Evolutionary conservation across 2,797 vertebrate genomes (phyloP).

Genomic region (Sebastes trivittatus): DNA sequence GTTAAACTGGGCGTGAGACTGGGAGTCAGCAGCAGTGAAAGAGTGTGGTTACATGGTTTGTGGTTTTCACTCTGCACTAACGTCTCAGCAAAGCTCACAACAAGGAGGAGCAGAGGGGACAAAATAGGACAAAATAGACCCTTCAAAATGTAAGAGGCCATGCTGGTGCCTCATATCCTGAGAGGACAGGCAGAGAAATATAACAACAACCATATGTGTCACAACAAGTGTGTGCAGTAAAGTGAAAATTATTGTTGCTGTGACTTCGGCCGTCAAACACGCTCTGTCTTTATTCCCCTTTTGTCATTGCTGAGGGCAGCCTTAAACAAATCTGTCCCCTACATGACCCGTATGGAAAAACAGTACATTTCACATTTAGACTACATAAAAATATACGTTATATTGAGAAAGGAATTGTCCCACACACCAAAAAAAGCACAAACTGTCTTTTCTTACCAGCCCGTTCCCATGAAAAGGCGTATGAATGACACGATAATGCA

Average conservation of each 20-base stretch:
- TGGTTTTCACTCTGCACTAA: constrained; percentile 61
- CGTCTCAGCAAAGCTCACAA: constrained; percentile 43
- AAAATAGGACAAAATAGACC: constrained; percentile 60
- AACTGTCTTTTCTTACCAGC: too few relatives aligned
- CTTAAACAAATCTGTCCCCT: background rate
- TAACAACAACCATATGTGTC: background rate
- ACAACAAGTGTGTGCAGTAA: constrained; percentile 3
- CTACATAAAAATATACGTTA: background rate
- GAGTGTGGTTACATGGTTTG: constrained; percentile 63
- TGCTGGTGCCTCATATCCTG: constrained; percentile 18
- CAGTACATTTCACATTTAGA: background rate
- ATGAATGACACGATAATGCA: too few relatives aligned
- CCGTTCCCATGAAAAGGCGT: too few relatives aligned
- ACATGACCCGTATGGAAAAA: background rate
- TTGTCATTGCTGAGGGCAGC: background rate
- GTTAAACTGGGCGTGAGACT: constrained; percentile 71
- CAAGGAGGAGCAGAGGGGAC: constrained; percentile 38
- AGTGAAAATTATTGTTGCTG: constrained; percentile 23
- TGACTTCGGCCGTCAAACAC: constrained; percentile 26
- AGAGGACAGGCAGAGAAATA: constrained; percentile 21
- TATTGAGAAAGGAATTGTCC: background rate
- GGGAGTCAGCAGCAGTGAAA: constrained; percentile 57
- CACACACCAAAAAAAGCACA: background rate
- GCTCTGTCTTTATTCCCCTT: background rate
- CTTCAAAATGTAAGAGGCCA: constrained; percentile 41